A percentile compares a stretch with the other conserved stretches of the same genome.
Conservation (phyloP, 2,113 vertebrate species). For the Pipa parva region DNA sequence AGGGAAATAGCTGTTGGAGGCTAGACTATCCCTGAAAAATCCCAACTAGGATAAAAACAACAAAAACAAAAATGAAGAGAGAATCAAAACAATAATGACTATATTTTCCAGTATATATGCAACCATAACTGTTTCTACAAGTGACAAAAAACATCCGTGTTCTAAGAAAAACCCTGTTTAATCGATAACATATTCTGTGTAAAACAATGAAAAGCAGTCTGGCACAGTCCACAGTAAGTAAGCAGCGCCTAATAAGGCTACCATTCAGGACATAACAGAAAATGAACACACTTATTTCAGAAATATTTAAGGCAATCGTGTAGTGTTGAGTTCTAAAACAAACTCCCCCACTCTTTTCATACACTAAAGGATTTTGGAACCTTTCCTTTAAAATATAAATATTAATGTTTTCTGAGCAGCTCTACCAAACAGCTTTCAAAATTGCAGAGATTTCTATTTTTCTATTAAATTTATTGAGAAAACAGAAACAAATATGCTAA, state of each 20-base stretch:
- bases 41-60: too few species aligned
- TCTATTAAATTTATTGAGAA: conserved; percentile 5
- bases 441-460: not conserved
- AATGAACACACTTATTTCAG: conserved; percentile 40
- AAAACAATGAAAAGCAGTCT: conserved; percentile 28
- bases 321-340: conserved; percentile 21
- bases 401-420: conserved; percentile 28
- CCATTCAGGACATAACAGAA: conserved; percentile 41
- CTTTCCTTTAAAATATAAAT: conserved; percentile 32
- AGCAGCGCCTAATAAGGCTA: conserved; percentile 44
- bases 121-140: too few species aligned
- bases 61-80: too few species aligned
- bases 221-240: conserved; percentile 43
- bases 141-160: too few species aligned
- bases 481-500: not conserved
- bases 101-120: too few species aligned
- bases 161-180: conserved; percentile 46
- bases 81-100: too few species aligned
- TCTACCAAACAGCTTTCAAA: conserved; percentile 12
- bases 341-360: conserved; percentile 18
- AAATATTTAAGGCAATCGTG: conserved; percentile 32
- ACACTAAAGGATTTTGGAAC: conserved; percentile 7
- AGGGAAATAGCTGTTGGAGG: too few species aligned
- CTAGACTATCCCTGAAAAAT: too few species aligned
- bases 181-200: conserved; percentile 49